A percentile compares a stretch with the other conserved stretches of the same genome.
Evolutionary conservation across 1,140 invertebrate genomes (phyloP).

Genomic region (Eulimnadia texana): DNA sequence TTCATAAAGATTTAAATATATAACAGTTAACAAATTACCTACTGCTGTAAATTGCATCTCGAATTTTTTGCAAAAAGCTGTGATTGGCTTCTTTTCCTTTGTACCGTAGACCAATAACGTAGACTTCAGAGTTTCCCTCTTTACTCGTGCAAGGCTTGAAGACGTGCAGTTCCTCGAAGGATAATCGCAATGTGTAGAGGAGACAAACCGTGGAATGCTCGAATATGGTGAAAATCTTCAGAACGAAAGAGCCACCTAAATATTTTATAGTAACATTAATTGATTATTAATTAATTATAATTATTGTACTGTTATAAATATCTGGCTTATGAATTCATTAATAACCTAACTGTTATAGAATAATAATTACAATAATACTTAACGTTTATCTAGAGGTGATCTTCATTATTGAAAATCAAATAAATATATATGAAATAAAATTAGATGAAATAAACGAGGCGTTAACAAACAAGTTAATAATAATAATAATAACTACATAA

Average conservation of each 20-base stretch:
- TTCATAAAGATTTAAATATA: no score
- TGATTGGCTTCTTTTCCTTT: conserved; percentile 27
- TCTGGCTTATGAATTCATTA: background rate
- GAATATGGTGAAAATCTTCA: conserved; percentile 90
- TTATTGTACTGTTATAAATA: background rate
- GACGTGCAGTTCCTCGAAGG: conserved; percentile 52
- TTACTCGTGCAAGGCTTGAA: conserved; percentile 85
- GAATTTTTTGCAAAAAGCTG: background rate
- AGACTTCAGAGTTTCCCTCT: conserved; percentile 85
- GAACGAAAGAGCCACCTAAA: conserved; percentile 55
- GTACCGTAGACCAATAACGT: conserved; percentile 62
- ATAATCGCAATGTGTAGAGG: conserved; percentile 60
- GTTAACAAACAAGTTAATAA: no score
- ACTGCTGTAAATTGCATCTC: background rate
- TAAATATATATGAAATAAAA: no score
- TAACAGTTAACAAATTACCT: no score
- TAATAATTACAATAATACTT: no score
- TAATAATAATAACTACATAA: no score
- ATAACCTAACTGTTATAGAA: no score
- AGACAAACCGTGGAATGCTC: conserved; percentile 63
- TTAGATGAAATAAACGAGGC: no score
- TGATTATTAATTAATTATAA: background rate
- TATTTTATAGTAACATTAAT: background rate
- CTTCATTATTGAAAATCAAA: no score
- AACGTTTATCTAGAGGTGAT: no score